phyloP scores from a whole-genome alignment of 1,140 invertebrate genomes.

The Conopomorpha cramerella region DNA sequence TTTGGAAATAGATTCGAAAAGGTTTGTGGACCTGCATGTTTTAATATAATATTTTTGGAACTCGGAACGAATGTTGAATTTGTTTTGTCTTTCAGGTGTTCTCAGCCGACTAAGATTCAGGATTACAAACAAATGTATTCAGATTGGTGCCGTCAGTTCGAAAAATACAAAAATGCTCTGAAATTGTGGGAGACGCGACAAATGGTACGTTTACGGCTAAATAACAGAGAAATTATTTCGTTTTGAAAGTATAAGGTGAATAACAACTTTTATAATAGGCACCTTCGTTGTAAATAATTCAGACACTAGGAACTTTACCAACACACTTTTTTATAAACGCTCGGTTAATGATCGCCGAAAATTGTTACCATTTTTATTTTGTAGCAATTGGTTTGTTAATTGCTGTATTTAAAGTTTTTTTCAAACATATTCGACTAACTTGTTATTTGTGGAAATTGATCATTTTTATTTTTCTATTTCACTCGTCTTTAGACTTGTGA shows the following conservation, averaged over 20 bases:
- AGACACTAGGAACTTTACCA: too few species aligned
- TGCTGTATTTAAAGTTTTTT: too few species aligned
- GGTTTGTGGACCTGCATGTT: too few species aligned
- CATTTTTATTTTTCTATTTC: neutral
- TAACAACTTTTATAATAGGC: neutral
- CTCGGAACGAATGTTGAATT: too few species aligned
- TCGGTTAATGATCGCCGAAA: too few species aligned
- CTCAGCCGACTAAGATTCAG: constrained; percentile 69
- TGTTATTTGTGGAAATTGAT: too few species aligned
- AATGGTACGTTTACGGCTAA: constrained; percentile 69
- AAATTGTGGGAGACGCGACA: constrained; percentile 76
- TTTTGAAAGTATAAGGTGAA: neutral
- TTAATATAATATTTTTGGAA: too few species aligned
- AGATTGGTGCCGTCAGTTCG: constrained; percentile 81
- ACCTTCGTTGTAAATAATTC: too few species aligned
- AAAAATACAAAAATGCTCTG: constrained; percentile 79
- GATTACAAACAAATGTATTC: constrained; percentile 78
- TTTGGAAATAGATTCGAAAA: constrained; percentile 72
- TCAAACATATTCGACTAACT: too few species aligned
- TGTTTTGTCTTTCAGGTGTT: constrained; percentile 55
- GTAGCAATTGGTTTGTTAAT: neutral
- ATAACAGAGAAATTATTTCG: neutral
- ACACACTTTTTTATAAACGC: too few species aligned
- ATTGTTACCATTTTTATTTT: neutral
- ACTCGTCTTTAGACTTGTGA: neutral